Evolutionary conservation across 2,888 invertebrate genomes (phyloP).

Genomic region (Polydrusus cervinus): DNA sequence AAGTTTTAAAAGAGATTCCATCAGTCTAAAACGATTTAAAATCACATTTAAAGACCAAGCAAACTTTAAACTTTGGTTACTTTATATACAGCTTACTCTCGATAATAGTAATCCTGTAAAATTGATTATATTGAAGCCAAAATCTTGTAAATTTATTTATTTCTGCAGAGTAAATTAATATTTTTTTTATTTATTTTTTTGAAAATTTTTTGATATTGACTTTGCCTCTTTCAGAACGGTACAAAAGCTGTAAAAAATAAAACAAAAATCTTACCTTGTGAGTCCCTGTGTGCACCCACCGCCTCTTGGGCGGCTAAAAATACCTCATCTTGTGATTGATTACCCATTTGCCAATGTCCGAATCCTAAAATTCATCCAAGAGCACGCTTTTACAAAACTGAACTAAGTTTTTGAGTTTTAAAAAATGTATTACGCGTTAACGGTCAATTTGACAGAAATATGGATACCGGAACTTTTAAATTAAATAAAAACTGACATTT

Average conservation of each 20-base stretch:
- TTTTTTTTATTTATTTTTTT: not conserved
- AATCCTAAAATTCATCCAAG: constrained; percentile 75
- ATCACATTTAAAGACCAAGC: not conserved
- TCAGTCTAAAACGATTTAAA: not conserved
- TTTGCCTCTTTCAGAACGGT: constrained; percentile 57
- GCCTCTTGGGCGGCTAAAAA: constrained; percentile 88
- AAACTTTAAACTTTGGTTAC: not conserved
- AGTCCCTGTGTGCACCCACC: constrained; percentile 86
- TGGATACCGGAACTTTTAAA: not conserved
- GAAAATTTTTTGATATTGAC: not conserved
- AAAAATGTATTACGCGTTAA: no score
- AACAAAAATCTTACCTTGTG: constrained; percentile 88
- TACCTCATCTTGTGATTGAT: constrained; percentile 89
- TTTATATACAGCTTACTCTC: not conserved
- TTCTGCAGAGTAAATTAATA: not conserved
- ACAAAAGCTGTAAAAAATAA: constrained; percentile 62
- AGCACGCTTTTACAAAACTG: not conserved
- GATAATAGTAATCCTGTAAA: not conserved
- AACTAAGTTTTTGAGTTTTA: not conserved
- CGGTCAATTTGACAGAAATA: not conserved
- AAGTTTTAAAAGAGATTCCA: not conserved
- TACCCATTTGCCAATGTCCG: constrained; percentile 88
- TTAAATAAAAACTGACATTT: not conserved
- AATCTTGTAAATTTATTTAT: no score
- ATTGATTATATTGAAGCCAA: no score